A percentile compares a stretch with the other conserved stretches of the same genome.
Evolutionary conservation across 2,113 vertebrate species (phyloP).

Genomic region (Prolemur simus): DNA sequence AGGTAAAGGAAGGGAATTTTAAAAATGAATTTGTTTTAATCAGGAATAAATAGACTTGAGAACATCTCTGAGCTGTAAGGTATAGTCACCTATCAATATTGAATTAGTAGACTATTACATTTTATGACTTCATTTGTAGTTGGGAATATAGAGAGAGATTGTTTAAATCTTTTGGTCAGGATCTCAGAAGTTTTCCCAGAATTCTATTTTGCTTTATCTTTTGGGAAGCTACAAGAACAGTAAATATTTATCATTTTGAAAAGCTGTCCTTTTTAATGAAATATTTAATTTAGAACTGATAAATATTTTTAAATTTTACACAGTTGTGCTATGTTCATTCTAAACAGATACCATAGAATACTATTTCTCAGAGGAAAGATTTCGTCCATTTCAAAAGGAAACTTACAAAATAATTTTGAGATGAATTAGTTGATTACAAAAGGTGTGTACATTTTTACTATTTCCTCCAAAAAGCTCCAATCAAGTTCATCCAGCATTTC

Average conservation of each 20-base stretch:
- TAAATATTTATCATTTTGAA: not conserved
- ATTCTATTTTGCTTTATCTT: conserved; percentile 24
- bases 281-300: conserved; percentile 10
- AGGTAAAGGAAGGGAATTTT: not conserved
- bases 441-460: not conserved
- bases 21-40: not conserved
- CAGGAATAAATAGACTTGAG: not conserved
- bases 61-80: not conserved
- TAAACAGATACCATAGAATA: not conserved
- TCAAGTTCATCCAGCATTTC: not conserved
- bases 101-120: not conserved
- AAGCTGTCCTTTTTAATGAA: conserved; percentile 16
- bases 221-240: not conserved
- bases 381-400: conserved; percentile 3
- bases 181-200: not conserved
- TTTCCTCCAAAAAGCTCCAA: not conserved
- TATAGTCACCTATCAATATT: not conserved
- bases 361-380: not conserved
- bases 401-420: not conserved
- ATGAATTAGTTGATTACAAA: not conserved
- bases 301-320: conserved; percentile 25
- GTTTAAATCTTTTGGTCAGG: not conserved
- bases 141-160: not conserved
- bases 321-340: not conserved
- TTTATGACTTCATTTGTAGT: not conserved